These are phyloP conservation scores for Alosa sapidissima DNA, from an alignment of 2,797 vertebrate genomes.

Conservation along the genomic window DNA sequence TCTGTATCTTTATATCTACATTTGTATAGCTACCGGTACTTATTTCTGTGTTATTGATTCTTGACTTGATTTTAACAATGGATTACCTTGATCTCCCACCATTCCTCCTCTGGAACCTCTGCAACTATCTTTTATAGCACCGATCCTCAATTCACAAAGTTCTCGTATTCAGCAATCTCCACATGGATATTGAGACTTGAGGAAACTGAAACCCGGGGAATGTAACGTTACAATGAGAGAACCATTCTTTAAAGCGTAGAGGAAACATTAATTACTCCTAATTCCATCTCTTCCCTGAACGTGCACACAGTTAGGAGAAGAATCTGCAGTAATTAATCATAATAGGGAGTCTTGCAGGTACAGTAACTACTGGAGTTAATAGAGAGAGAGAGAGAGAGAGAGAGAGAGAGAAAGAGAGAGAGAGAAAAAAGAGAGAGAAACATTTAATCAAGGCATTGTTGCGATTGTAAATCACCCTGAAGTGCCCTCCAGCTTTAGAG, in stretches of 20 bases:
- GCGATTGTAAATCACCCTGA: neutral
- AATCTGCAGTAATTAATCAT: constrained; percentile 7
- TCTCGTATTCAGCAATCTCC: neutral
- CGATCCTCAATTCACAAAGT: neutral
- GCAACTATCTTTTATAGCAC: neutral
- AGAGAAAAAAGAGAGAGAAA: constrained; percentile 30
- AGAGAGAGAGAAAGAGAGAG: neutral
- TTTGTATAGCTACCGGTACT: no score
- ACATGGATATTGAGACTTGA: neutral
- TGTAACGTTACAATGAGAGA: neutral
- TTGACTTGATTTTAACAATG: no score
- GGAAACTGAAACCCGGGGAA: neutral
- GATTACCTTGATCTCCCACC: neutral
- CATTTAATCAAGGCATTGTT: neutral
- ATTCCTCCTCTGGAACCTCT: neutral
- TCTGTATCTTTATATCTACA: no score
- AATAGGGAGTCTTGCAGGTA: neutral
- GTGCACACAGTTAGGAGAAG: neutral
- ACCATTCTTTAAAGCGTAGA: neutral
- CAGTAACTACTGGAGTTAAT: neutral
- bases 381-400: neutral
- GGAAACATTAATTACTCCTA: neutral
- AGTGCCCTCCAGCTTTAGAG: neutral
- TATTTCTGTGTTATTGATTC: no score
- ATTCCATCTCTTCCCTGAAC: neutral